These are phyloP conservation scores for Phalacrocorax aristotelis DNA, from an alignment of 2,113 vertebrate species.

Conservation along the genomic window DNA sequence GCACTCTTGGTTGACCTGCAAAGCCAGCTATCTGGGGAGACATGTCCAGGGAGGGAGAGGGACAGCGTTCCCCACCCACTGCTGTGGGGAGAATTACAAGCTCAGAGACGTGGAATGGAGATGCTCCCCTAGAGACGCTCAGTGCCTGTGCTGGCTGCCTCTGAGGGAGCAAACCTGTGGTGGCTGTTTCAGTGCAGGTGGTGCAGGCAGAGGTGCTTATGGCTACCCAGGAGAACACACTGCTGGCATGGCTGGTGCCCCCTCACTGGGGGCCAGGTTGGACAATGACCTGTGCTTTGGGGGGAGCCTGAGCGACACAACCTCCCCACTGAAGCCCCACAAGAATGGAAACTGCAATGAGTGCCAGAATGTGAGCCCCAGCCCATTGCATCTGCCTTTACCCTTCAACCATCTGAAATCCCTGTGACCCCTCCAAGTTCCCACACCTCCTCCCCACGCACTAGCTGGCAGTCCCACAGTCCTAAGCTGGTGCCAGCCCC, in stretches of 20 bases:
- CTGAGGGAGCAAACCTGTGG: background rate
- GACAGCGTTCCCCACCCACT: background rate
- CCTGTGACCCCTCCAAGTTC: background rate
- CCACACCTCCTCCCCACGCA: fast-evolving
- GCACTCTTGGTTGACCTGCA: slow-evolving; percentile 88
- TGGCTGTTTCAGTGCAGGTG: background rate
- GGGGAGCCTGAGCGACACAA: fast-evolving
- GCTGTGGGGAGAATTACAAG: fast-evolving
- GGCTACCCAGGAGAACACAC: fast-evolving
- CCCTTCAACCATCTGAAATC: background rate
- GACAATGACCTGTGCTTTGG: background rate
- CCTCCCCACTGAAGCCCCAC: background rate
- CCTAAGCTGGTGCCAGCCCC: background rate
- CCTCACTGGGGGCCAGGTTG: background rate
- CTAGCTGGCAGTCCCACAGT: fast-evolving
- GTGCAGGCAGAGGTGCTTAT: background rate
- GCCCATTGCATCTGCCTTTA: background rate
- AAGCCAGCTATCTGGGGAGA: background rate
- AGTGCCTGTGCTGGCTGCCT: background rate
- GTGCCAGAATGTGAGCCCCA: background rate
- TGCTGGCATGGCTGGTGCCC: background rate
- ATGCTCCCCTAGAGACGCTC: background rate
- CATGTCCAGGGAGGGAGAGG: background rate
- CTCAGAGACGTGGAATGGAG: fast-evolving
- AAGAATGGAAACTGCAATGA: background rate